Conservation (phyloP, 2,888 invertebrate genomes). For the Euclidia mi region DNA sequence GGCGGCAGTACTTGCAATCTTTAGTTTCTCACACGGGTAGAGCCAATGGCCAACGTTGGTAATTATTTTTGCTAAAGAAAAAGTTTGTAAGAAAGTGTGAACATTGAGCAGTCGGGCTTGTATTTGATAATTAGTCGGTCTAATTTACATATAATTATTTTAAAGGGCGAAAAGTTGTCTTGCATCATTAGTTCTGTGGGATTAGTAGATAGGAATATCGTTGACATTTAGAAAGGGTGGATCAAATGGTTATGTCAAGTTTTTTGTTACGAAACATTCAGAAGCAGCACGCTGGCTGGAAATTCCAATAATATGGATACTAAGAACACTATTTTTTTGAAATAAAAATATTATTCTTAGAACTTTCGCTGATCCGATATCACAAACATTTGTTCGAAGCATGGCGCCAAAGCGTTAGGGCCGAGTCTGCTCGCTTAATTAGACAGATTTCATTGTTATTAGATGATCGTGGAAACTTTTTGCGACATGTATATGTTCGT, state of each 20-base stretch:
- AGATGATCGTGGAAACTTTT: conserved; percentile 44
- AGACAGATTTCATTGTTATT: conserved; percentile 47
- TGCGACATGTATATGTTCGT: conserved; percentile 32
- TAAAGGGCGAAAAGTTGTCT: too few relatives aligned
- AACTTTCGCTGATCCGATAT: conserved; percentile 7
- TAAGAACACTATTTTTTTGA: not conserved
- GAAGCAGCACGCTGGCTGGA: too few relatives aligned
- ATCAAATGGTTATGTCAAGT: too few relatives aligned
- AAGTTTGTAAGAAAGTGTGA: conserved; percentile 15
- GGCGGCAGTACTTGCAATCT: conserved; percentile 42
- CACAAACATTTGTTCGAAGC: conserved; percentile 21
- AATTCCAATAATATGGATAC: too few relatives aligned
- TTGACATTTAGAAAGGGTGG: too few relatives aligned
- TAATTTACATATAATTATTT: too few relatives aligned
- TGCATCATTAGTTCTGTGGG: too few relatives aligned
- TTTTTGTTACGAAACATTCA: too few relatives aligned
- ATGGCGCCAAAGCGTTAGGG: conserved; percentile 29
- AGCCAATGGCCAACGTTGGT: conserved; percentile 23
- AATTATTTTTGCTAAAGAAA: not conserved
- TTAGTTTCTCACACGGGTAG: conserved; percentile 51
- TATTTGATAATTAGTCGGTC: too few relatives aligned
- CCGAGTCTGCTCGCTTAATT: conserved; percentile 46
- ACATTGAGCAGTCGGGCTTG: too few relatives aligned
- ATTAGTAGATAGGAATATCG: too few relatives aligned
- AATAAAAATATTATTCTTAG: not conserved